Evolutionary conservation across 2,797 vertebrate species (phyloP).

Genomic region (Acanthiza pusilla): DNA sequence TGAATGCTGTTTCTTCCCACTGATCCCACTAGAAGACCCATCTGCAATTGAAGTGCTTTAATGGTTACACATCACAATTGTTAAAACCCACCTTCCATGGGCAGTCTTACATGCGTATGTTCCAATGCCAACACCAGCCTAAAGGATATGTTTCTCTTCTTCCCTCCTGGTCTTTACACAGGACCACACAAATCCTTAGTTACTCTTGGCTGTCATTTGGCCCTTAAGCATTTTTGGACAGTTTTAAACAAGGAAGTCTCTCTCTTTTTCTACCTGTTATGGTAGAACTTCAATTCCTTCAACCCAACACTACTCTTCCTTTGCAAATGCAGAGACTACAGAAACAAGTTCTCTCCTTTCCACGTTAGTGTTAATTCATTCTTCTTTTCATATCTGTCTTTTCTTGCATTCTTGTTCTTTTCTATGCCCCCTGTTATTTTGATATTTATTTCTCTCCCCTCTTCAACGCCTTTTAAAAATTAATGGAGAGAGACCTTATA

Average conservation of each 20-base stretch:
- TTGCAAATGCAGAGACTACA: neutral
- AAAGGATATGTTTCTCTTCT: neutral
- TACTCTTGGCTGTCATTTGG: rapidly evolving
- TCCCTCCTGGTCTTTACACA: neutral
- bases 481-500: neutral
- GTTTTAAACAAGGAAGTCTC: neutral
- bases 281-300: neutral
- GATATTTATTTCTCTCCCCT: neutral
- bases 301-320: neutral
- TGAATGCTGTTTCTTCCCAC: neutral
- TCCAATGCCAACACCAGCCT: neutral
- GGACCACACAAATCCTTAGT: neutral
- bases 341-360: neutral
- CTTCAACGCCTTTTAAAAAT: neutral
- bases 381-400: neutral
- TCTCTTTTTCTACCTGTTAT: neutral
- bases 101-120: rapidly evolving
- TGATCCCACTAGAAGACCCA: neutral
- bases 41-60: neutral
- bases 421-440: neutral
- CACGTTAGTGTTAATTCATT: neutral
- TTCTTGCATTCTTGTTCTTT: neutral
- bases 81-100: neutral
- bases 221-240: neutral
- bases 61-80: neutral